Conservation (phyloP, 1,140 invertebrate genomes). For the Triops cancriformis region DNA sequence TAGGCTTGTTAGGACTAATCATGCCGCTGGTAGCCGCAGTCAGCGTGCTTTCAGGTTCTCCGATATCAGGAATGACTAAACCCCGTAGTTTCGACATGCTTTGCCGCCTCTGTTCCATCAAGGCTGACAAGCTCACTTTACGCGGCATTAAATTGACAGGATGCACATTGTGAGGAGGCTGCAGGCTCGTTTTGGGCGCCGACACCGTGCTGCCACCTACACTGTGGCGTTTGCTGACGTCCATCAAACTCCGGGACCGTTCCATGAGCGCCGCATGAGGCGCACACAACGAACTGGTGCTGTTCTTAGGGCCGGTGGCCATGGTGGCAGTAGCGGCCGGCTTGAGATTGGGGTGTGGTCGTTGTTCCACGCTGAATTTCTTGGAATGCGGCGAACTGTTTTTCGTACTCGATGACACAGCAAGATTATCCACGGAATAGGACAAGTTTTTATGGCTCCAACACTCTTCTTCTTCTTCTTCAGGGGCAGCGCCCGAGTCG, state of each 20-base stretch:
- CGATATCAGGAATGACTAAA: conserved; percentile 71
- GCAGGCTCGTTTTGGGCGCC: conserved; percentile 28
- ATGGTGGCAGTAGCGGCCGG: conserved; percentile 12
- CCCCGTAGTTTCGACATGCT: conserved; percentile 73
- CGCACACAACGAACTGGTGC: conserved; percentile 27
- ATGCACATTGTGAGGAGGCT: neutral
- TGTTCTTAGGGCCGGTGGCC: neutral
- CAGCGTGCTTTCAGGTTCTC: conserved; percentile 40
- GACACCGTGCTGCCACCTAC: conserved; percentile 44
- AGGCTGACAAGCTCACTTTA: conserved; percentile 37
- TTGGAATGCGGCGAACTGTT: neutral
- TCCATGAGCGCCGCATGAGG: conserved; percentile 38
- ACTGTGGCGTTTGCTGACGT: conserved; percentile 38
- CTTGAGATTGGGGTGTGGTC: neutral
- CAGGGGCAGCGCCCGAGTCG: neutral
- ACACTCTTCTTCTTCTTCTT: neutral
- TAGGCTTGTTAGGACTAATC: conserved; percentile 32
- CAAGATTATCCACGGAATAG: conserved; percentile 22
- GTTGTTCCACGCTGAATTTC: conserved; percentile 16
- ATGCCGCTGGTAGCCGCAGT: conserved; percentile 42
- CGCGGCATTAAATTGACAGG: conserved; percentile 22
- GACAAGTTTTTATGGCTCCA: conserved; percentile 9
- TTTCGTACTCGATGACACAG: neutral
- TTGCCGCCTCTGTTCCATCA: conserved; percentile 68
- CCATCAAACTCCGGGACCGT: conserved; percentile 43